A percentile compares a stretch with the other conserved stretches of the same genome.
Evolutionary conservation across 2,797 vertebrate species (phyloP).

Genomic region (Myiotriccus ornatus): DNA sequence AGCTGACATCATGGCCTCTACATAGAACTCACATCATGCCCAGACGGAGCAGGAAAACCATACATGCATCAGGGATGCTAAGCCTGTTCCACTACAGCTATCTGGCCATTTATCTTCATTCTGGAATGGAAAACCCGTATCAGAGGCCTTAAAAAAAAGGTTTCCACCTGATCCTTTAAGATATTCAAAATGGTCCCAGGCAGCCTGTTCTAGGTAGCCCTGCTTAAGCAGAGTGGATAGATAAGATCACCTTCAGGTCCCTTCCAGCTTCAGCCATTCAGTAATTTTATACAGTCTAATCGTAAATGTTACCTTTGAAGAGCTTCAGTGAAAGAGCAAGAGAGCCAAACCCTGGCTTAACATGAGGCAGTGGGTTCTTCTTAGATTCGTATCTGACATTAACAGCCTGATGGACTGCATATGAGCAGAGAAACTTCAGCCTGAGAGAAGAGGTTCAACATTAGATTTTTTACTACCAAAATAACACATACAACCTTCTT

Average conservation of each 20-base stretch:
- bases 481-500: fast-evolving
- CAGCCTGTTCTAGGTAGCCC: not conserved
- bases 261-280: not conserved
- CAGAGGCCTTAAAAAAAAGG: not conserved
- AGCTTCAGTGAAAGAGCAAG: constrained; percentile 57
- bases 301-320: constrained; percentile 65
- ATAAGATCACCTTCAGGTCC: not conserved
- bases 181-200: not conserved
- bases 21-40: not conserved
- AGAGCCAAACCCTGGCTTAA: constrained; percentile 32
- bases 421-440: constrained; percentile 51
- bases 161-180: not conserved
- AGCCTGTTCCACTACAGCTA: not conserved
- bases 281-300: not conserved
- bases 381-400: not conserved
- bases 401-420: constrained; percentile 25
- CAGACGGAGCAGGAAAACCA: not conserved
- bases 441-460: not conserved
- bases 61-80: too few relatives aligned
- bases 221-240: not conserved
- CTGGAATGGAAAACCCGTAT: not conserved
- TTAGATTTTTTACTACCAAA: not conserved
- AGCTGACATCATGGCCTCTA: not conserved
- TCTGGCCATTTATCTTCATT: not conserved
- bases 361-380: not conserved